Evolutionary conservation across 2,888 invertebrate genomes (phyloP), one percentile per base, ranked within the genome.

Genomic region (Ormyrus pomaceus): DNA sequence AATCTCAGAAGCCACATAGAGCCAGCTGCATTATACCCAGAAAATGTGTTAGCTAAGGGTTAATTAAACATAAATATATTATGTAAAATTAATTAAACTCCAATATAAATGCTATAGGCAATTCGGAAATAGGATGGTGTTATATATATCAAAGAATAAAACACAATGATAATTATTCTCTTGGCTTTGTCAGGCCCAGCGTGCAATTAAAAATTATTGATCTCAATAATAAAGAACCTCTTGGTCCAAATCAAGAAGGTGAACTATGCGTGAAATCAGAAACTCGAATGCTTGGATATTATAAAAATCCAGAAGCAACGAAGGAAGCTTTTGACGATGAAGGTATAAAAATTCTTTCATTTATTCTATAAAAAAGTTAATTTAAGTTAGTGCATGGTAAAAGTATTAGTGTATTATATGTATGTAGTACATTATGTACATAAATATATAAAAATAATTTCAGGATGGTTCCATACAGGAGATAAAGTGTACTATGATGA

Each of bases 301-400:
- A 91, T 61, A 92, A 92, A 75, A 92, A 93, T 84, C 91, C 91
- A 13, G 87, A 91, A 81, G 93, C 92, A 3, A 94, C 93, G 0
- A 87, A 87, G 59, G 91, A 91, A 58, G 91, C 91, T 4, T 87
- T 93, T 5, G 91, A 92, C 65, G 81, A 87, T 0, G 92, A 93
- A 55, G 93, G 93, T 87, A 77, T 48, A 46, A 19, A 2, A 19
- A 19, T 19, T 1, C 19, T 19, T 19, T 19, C 19, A 19, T 19
- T 1, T 2, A 19, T 2, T 19, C 19, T 19, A 19, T 19, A 19
- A 19, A 19, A 19, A 19, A 19, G 19, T 19, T 19, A 1, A 19
- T 19, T 19, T 19, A 19, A 19, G 1, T 19, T 19, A 19, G 19
- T n/a, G n/a, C 19, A 19, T 19, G 1, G 19, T 19, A 19, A 19